phyloP scores from a whole-genome alignment of 2,888 invertebrate species.

The Hecatera dysodea region DNA sequence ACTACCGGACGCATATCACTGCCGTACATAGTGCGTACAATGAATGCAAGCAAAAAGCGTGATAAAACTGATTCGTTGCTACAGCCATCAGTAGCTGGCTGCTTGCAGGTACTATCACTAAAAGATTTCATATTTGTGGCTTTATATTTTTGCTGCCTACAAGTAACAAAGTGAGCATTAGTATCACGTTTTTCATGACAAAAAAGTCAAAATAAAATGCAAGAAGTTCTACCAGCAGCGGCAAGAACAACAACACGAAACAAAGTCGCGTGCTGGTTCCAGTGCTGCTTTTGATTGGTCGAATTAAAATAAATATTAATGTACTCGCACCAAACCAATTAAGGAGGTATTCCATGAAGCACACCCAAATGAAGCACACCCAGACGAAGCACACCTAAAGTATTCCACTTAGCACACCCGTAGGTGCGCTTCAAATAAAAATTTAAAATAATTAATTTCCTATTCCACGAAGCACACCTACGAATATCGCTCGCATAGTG shows the following conservation, averaged over 20 bases:
- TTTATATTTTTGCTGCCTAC: not conserved
- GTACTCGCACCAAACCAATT: constrained; percentile 37
- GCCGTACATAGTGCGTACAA: not conserved
- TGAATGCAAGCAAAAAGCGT: constrained; percentile 30
- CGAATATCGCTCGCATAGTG: no score
- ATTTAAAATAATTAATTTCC: no score
- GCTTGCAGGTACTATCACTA: not conserved
- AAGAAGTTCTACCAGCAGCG: not conserved
- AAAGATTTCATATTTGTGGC: no score
- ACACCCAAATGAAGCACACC: no score
- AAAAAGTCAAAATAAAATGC: not conserved
- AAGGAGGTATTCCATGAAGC: no score
- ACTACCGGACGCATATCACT: constrained; percentile 8
- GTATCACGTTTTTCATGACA: not conserved
- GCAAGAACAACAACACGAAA: not conserved
- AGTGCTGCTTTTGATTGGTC: not conserved
- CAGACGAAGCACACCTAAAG: no score
- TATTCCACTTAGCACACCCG: no score
- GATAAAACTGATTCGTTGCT: constrained; percentile 36
- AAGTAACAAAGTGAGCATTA: not conserved
- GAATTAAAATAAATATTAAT: constrained; percentile 19
- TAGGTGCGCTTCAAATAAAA: no score
- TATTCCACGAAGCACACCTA: no score
- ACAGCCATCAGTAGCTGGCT: constrained; percentile 11
- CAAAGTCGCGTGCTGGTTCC: not conserved